Base-by-base conservation (phyloP, 2,113 vertebrate species). In the Thomomys bottae region DNA sequence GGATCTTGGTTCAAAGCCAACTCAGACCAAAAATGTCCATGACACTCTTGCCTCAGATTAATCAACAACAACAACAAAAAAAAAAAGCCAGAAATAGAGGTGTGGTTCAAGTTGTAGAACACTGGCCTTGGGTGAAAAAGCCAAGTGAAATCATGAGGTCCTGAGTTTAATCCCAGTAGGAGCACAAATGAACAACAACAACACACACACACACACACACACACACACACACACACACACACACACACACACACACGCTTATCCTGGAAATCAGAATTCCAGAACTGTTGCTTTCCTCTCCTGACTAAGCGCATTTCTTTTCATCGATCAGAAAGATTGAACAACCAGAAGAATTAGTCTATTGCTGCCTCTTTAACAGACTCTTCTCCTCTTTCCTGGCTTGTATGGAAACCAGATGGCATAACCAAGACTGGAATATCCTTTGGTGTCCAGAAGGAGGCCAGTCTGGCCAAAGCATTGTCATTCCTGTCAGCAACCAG, bases 391-490 rank as follows among this genome's bases (percentile, higher is more conserved):
- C 96, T 30, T 96, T 96, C 95, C 97, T 98, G 97, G 97, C 97
- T 97, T 97, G 95, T 92, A 94, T 86, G 95, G 91, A 97, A 98
- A 97, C 96, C 97, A 98, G 98, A 98, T 98, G 97, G 97, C 95
- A 96, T 97, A 96, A 97, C 97, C 96, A 98, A 98, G 97, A 97
- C 97, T 98, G 97, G 97, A 97, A 97, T 97, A 97, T 97, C 97
- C 97, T 97, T 97, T 97, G 97, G 97, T 97, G 97, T 98, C 97
- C 97, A 97, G 97, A 97, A 96, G 96, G 96, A 97, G 95, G 90
- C 97, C 96, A 96, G 97, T 98, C 97, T 98, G 96, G 97, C 97
- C 97, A 98, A 98, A 97, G 97, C 97, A 97, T 97, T 98, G 97
- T 98, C 97, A 98, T 97, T 98, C 97, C 97, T 98, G 97, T 97